Conservation (phyloP, 1,140 invertebrate genomes). For the Trachymyrmex cornetzi region DNA sequence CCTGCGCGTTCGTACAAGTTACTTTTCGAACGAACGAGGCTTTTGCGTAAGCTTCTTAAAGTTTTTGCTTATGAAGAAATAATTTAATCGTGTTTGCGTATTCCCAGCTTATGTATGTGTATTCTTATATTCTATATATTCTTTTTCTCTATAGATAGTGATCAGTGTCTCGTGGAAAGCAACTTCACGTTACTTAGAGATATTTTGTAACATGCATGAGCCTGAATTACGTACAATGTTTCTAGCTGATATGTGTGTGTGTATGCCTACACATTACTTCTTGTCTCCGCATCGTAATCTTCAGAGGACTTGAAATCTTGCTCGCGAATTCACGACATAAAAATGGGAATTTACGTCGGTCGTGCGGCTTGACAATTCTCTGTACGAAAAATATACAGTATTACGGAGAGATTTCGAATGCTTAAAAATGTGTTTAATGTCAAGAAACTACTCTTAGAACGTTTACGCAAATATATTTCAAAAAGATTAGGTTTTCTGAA, state of each 20-base stretch:
- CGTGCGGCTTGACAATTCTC: background rate
- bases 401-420: background rate
- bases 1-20: conserved; percentile 2
- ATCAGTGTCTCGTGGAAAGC: conserved; percentile 25
- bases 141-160: background rate
- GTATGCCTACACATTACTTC: background rate
- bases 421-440: background rate
- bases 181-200: conserved; percentile 8
- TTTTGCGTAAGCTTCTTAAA: conserved; percentile 42
- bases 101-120: conserved; percentile 20
- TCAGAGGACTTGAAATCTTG: conserved; percentile 15
- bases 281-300: conserved; percentile 14
- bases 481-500: background rate
- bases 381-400: background rate
- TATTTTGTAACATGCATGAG: conserved; percentile 53
- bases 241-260: background rate
- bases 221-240: conserved; percentile 18
- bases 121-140: conserved; percentile 15
- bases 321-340: conserved; percentile 11
- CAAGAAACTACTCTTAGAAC: background rate
- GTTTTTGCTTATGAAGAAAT: background rate
- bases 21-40: background rate
- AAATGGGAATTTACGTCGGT: conserved; percentile 41
- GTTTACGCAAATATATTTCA: background rate
- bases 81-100: conserved; percentile 18